Base-by-base conservation (phyloP, 1,140 invertebrate species). In the Brachionus asplanchnoidis region DNA sequence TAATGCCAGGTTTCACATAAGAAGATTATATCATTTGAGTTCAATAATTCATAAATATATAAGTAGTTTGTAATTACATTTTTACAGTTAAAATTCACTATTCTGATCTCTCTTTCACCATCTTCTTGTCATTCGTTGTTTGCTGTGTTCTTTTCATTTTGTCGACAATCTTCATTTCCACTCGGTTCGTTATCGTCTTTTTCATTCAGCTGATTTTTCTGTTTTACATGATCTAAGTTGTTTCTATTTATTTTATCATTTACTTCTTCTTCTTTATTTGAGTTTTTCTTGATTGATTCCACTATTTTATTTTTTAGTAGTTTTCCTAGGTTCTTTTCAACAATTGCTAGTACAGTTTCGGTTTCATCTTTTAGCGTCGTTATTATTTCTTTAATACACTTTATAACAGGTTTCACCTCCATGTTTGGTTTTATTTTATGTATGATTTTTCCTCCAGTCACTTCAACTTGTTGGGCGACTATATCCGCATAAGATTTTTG, bases 1-100 rank as follows among this genome's bases (percentile, higher is more conserved):
- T 70, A 70, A 70, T 42, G 68, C 68, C 68, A 73, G 20, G 42
- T 77, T 46, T 77, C 73, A n/a, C 40, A 77, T 50, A 77, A 77
- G 9, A 77, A 77, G 5, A 77, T 44, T 23, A 77, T 77, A 26
- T 77, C 42, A 46, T 46, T 44, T 8, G n/a, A 23, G 17, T 26
- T 77, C 0, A 50, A 3, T 26, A 77, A 44, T 23, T 77, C 42
- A 23, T 23, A 46, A 23, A 77, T 36, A 46, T 77, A 50, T 6
- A 77, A 7, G 28, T 77, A 77, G 20, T 77, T 77, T 6, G 17
- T 46, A 44, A 46, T 77, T 42, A 77, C 44, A 46, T 77, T 77
- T 46, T 77, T 77, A 77, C 73, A 46, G 73, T 77, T 77, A 77
- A 20, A 77, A 28, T 77, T 75, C 46, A 56, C 17, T n/a, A 56